phyloP scores from a whole-genome alignment of 2,113 vertebrate genomes.

The Agapornis roseicollis region DNA sequence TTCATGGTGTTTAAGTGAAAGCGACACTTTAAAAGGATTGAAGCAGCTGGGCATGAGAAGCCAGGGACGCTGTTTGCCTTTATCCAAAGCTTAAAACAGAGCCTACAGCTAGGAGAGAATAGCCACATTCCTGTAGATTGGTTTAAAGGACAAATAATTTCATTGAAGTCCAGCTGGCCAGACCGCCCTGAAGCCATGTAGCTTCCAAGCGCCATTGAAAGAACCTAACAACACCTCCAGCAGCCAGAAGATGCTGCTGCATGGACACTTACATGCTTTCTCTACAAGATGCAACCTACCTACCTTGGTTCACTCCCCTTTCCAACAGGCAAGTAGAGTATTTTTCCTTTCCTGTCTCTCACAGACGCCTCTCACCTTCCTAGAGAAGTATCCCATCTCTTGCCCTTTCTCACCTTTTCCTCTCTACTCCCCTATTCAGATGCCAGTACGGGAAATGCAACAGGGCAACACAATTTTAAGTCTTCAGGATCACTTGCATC shows the following conservation, averaged over 20 bases:
- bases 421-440: neutral
- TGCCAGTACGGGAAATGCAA: accelerated
- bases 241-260: neutral
- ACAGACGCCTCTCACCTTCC: neutral
- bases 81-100: neutral
- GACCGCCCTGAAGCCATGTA: accelerated
- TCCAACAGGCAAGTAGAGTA: neutral
- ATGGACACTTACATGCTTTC: accelerated
- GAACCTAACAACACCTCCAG: neutral
- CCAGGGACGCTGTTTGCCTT: neutral
- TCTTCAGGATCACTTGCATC: neutral
- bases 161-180: neutral
- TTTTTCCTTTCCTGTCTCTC: neutral
- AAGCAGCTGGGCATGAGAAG: neutral
- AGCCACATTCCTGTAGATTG: neutral
- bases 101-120: neutral
- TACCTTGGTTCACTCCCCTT: neutral
- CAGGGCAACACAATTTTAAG: neutral
- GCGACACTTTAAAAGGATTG: slow-evolving; percentile 5
- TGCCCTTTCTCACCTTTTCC: neutral
- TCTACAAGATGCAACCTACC: neutral
- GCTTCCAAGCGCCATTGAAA: neutral
- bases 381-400: neutral
- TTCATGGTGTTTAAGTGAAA: neutral
- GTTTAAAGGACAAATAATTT: neutral